Evolutionary conservation across 2,888 invertebrate genomes (phyloP), one percentile per base, ranked within the genome.

Genomic region (Pogonocherus hispidulus): DNA sequence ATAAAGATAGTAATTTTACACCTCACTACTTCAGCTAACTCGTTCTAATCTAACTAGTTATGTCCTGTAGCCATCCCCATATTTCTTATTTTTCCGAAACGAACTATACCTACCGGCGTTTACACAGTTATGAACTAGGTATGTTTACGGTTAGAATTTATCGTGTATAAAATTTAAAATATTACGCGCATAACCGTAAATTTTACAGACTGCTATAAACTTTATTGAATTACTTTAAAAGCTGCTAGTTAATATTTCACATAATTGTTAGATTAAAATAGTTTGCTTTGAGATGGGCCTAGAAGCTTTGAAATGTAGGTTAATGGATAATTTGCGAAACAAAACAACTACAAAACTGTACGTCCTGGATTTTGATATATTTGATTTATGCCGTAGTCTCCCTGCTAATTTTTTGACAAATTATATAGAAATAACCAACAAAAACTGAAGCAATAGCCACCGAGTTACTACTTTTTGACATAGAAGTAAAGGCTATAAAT

Each of bases 161-260:
- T 44, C 8, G n/a, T 14, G 23, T 44, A 18, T 46, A 16, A 55
- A 57, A 46, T 14, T 11, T 23, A 52, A 23, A 27, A 44, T 27
- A 22, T 57, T 44, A 19, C 44, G 20, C 16, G 23, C 41, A 44
- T 37, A 57, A 23, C 35, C 5, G 23, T 55, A 55, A 35, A 54
- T 54, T 32, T 54, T 54, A 14, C 32, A 23, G 52, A 51, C 22
- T 9, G 52, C 35, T 11, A 35, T 37, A 55, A 55, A 55, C 37
- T 49, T n/a, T 49, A 20, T 49, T n/a, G 41, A 41, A 16, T 41
- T 41, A 16, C 41, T 2, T 14, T 41, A 16, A 41, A 41, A 41
- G 14, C 32, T 11, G 41, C n/a, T 14, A 41, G n/a, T 41, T 14
- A 41, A 41, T 41, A 41, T 41, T 41, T 41, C 14, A 41, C 41